These are phyloP conservation scores for Pissodes strobi DNA, from an alignment of 1,140 invertebrate species.

Conservation along the genomic window DNA sequence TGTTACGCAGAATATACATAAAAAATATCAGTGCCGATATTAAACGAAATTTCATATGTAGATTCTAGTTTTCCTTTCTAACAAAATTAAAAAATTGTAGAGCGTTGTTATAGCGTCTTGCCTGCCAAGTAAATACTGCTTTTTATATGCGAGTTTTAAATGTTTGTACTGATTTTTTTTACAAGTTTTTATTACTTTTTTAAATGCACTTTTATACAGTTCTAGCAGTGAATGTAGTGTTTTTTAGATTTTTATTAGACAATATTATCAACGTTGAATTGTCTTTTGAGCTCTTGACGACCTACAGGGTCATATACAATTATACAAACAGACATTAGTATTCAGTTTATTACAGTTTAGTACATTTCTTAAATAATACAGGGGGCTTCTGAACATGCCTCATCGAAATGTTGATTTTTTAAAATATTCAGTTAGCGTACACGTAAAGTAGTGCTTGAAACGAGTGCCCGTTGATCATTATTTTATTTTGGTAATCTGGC, in stretches of 20 bases:
- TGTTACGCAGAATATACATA: too few species aligned
- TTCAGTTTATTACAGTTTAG: too few species aligned
- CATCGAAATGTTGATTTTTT: too few species aligned
- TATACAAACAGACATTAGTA: too few species aligned
- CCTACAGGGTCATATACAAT: too few species aligned
- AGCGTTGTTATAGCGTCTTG: constrained; percentile 12
- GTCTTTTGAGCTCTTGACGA: neutral
- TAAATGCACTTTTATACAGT: constrained; percentile 41
- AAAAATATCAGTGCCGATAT: too few species aligned
- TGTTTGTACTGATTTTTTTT: constrained; percentile 40
- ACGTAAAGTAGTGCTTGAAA: too few species aligned
- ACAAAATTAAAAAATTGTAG: neutral
- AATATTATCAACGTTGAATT: neutral
- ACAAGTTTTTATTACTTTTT: constrained; percentile 41
- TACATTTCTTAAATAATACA: too few species aligned
- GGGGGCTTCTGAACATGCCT: too few species aligned
- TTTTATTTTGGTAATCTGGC: too few species aligned
- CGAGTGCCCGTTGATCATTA: too few species aligned
- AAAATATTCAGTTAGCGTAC: too few species aligned
- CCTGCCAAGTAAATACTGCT: constrained; percentile 17
- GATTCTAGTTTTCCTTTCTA: neutral
- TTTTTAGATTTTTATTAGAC: constrained; percentile 4
- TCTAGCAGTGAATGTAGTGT: constrained; percentile 13
- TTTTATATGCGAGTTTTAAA: constrained; percentile 23
- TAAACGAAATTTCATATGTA: neutral